Conservation (phyloP, 2,797 vertebrate species). For the Pelochelys cantorii region DNA sequence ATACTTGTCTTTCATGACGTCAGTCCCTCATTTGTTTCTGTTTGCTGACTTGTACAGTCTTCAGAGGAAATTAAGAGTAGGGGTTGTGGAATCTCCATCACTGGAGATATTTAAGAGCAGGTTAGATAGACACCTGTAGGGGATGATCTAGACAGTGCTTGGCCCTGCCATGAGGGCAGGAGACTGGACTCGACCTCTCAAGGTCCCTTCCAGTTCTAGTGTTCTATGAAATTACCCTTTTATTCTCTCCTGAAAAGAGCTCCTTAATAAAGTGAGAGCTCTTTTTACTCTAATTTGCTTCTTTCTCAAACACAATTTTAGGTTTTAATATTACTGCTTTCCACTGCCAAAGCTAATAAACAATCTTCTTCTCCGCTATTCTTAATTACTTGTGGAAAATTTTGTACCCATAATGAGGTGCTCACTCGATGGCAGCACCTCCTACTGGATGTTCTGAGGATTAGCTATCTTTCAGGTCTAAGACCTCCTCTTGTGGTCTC, state of each 20-base stretch:
- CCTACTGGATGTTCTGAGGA: neutral
- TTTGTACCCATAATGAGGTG: neutral
- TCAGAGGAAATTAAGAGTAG: no score
- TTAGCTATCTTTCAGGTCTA: neutral
- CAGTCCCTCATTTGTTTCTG: neutral
- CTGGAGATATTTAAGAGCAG: no score
- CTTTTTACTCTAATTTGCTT: neutral
- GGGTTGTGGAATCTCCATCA: no score
- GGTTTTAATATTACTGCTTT: neutral
- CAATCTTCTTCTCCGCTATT: neutral
- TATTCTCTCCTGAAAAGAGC: neutral
- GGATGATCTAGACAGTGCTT: no score
- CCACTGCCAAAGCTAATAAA: neutral
- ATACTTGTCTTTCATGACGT: neutral
- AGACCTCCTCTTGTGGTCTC: neutral
- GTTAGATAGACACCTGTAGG: no score
- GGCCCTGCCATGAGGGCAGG: no score
- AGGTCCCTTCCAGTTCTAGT: no score
- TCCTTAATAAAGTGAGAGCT: neutral
- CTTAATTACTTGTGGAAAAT: constrained; percentile 4
- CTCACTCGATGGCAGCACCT: neutral
- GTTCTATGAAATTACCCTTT: neutral
- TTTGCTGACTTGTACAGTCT: neutral
- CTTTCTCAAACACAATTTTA: neutral
- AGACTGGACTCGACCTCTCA: no score